Percentiles rank a stretch among this genome's conserved stretches.
Evolutionary conservation across 2,797 vertebrate genomes (phyloP).

Genomic region (Sebastes hubbsi): DNA sequence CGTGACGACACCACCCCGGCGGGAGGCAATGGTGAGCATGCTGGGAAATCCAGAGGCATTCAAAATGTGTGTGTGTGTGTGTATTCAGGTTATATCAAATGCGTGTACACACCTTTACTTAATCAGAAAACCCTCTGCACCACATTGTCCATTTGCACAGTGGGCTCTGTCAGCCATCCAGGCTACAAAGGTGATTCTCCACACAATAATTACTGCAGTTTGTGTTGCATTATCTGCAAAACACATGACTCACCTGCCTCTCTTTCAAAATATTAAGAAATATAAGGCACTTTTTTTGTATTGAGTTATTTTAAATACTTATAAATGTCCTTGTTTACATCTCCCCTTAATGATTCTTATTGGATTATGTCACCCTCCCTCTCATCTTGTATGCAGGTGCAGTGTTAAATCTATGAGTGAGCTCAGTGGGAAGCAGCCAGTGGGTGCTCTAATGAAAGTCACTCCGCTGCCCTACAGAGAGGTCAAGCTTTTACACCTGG

Average conservation of each 20-base stretch:
- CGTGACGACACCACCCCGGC: conserved; percentile 54
- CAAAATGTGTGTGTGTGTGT: not conserved
- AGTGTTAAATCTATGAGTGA: conserved; percentile 61
- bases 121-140: conserved; percentile 3
- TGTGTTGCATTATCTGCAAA: not conserved
- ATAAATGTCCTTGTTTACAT: conserved; percentile 39
- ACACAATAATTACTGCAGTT: not conserved
- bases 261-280: not conserved
- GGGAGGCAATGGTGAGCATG: conserved; percentile 60
- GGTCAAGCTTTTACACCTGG: conserved; percentile 82
- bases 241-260: not conserved
- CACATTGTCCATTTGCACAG: conserved; percentile 34
- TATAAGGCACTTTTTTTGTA: not conserved
- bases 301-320: not conserved
- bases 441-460: conserved; percentile 79
- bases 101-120: conserved; percentile 9
- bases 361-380: conserved; percentile 48
- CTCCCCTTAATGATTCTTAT: conserved; percentile 31
- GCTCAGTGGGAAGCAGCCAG: conserved; percentile 69
- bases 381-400: conserved; percentile 57
- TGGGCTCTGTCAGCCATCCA: conserved; percentile 21
- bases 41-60: conserved; percentile 70
- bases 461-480: conserved; percentile 78
- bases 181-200: conserved; percentile 9
- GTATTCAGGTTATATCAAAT: not conserved